phyloP scores from a whole-genome alignment of 2,113 vertebrate species.

The Mobula birostris region DNA sequence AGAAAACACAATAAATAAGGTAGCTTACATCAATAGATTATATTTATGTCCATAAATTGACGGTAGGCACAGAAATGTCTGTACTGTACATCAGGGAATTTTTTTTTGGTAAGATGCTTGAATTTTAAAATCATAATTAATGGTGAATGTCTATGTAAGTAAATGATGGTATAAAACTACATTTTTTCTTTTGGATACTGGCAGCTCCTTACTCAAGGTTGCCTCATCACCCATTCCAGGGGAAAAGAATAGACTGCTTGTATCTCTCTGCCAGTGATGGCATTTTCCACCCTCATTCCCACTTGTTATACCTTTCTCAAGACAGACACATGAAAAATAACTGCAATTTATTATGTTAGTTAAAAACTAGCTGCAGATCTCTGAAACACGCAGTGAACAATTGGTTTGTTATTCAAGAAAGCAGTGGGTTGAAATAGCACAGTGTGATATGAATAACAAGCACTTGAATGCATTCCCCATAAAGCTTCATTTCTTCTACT shows the following conservation, averaged over 20 bases:
- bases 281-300: background rate
- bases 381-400: background rate
- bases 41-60: too few relatives aligned
- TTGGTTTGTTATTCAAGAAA: background rate
- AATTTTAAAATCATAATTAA: too few relatives aligned
- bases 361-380: background rate
- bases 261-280: background rate
- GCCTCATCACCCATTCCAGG: background rate
- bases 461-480: background rate
- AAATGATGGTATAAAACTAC: too few relatives aligned
- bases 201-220: too few relatives aligned
- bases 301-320: background rate
- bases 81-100: too few relatives aligned
- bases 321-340: background rate
- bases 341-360: background rate
- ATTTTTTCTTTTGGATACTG: too few relatives aligned
- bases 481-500: background rate
- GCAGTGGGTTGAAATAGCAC: background rate
- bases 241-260: background rate
- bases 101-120: too few relatives aligned
- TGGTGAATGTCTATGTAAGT: too few relatives aligned
- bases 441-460: background rate
- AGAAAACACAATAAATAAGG: too few relatives aligned
- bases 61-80: too few relatives aligned
- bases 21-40: too few relatives aligned